These are phyloP conservation scores for Drosophila eohydei DNA, from an alignment of 2,888 invertebrate genomes.

Conservation along the genomic window DNA sequence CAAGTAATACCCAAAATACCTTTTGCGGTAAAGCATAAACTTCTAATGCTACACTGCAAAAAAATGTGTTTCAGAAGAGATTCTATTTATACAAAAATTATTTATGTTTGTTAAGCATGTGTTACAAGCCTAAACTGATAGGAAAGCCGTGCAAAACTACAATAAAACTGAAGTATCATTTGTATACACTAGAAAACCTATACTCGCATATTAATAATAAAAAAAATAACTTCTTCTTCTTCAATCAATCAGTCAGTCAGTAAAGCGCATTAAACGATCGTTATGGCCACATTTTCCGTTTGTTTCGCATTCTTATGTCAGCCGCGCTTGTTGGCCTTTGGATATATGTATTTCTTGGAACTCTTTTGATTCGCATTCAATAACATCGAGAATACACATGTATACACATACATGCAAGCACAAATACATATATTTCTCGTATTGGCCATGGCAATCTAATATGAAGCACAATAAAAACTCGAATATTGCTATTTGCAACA, in stretches of 20 bases:
- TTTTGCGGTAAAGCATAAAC: slow-evolving; percentile 31
- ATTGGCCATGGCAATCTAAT: slow-evolving; percentile 79
- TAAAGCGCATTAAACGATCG: slow-evolving; percentile 41
- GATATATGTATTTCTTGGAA: slow-evolving; percentile 69
- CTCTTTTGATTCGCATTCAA: slow-evolving; percentile 66
- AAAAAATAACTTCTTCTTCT: too few species aligned
- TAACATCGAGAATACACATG: slow-evolving; percentile 58
- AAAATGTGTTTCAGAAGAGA: slow-evolving; percentile 6
- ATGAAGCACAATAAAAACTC: slow-evolving; percentile 78
- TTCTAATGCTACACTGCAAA: slow-evolving; percentile 35
- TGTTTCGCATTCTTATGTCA: slow-evolving; percentile 27
- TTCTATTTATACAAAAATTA: background rate
- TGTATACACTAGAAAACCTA: too few species aligned
- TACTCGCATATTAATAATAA: too few species aligned
- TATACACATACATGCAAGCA: slow-evolving; percentile 20
- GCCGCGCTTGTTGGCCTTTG: slow-evolving; percentile 43
- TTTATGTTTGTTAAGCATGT: background rate
- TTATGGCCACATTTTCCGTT: slow-evolving; percentile 17
- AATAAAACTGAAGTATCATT: too few species aligned
- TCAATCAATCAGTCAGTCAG: background rate
- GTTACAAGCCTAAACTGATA: background rate
- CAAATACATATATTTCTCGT: slow-evolving; percentile 47
- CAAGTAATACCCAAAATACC: slow-evolving; percentile 33
- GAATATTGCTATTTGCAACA: slow-evolving; percentile 79
- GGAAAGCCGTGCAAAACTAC: background rate